Base-by-base conservation (phyloP, 2,113 vertebrate genomes). In the Ornithorhynchus anatinus region DNA sequence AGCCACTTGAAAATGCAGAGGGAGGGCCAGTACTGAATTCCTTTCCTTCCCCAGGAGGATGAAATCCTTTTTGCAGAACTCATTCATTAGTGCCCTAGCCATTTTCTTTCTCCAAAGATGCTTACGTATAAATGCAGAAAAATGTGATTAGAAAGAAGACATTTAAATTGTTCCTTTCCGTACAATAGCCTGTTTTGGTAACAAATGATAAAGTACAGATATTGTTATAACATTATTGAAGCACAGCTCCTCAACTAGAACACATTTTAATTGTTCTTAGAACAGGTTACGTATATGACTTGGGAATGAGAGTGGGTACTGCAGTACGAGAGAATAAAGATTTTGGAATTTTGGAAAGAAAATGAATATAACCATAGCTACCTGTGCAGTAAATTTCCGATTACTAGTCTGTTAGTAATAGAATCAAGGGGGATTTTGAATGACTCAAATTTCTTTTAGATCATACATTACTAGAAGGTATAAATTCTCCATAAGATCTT, bases 131-230 rank as follows among this genome's bases (percentile, higher is more conserved):
- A 77, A 36, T 16, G 8, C 19, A 31, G 47, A n/a, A 59, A 62
- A 59, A 31, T 20, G 52, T 80, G 51, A 40, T 17, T 39, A 17
- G 42, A 56, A 69, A 48, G 25, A 50, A 27, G 44, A 20, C 38
- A 13, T 72, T 69, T 70, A 75, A 63, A 69, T 48, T 43, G 32
- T 68, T 69, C 29, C 14, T 39, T 54, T 59, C 38, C 44, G 62
- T 69, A 17, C 29, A 57, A 72, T 25, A 22, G 40, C 12, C 33
- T 63, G n/a, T 68, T 80, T 71, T 45, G 37, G 62, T 50, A 58
- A n/a, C 36, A 52, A 32, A 39, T 33, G 32, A 43, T 48, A 27
- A 61, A 50, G 20, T 47, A 69, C 57, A n/a, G n/a, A n/a, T n/a
- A n/a, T n/a, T n/a, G n/a, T n/a, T n/a, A n/a, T n/a, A n/a, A n/a